Conservation (phyloP, 64 coral and sea anemone species). For the Actinia equina region DNA sequence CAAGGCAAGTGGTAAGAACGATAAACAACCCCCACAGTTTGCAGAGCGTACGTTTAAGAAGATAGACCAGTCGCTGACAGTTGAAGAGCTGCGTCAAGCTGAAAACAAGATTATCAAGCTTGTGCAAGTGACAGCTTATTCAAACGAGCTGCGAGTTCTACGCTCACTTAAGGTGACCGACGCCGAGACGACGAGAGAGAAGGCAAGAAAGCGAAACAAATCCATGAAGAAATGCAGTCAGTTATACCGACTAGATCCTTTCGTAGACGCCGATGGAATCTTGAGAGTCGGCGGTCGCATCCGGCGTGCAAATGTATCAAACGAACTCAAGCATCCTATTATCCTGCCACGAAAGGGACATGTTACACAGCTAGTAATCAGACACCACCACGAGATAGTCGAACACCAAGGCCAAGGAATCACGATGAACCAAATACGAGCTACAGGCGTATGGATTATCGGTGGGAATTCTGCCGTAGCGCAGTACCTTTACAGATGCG, state of each 20-base stretch:
- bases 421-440: constrained; percentile 32
- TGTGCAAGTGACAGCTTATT: not conserved
- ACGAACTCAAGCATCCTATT: too few species aligned
- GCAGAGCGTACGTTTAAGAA: not conserved
- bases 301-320: not conserved
- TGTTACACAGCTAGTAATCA: not conserved
- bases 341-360: too few species aligned
- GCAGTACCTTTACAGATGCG: not conserved
- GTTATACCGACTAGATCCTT: constrained; percentile 32
- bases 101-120: not conserved
- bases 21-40: too few species aligned
- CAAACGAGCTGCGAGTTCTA: not conserved
- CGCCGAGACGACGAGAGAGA: constrained; percentile 6
- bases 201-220: not conserved
- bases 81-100: constrained; percentile 23
- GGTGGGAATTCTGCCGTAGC: constrained; percentile 4
- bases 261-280: constrained; percentile 7
- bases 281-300: constrained; percentile 35
- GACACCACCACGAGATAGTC: constrained; percentile 5
- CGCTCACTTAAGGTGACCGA: not conserved
- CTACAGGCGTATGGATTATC: constrained; percentile 29
- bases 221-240: constrained; percentile 39
- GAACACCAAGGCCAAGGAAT: constrained; percentile 41
- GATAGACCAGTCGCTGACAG: not conserved
- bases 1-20: too few species aligned